A percentile compares a stretch with the other conserved stretches of the same genome.
phyloP scores from a whole-genome alignment of 2,888 invertebrate species.

The Palloptera scutellata region DNA sequence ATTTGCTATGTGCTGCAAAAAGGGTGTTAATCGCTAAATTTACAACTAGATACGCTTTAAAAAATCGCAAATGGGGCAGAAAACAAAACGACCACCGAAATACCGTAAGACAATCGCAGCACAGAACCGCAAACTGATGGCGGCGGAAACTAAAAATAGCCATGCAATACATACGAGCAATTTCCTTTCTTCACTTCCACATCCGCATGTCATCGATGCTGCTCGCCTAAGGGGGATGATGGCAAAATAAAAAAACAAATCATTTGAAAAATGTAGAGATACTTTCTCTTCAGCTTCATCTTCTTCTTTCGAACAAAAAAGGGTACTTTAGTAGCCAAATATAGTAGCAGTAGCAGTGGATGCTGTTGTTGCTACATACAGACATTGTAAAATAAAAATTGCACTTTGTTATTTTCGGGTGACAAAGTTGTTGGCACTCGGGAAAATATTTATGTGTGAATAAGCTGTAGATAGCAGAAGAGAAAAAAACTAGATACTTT shows the following conservation, averaged over 20 bases:
- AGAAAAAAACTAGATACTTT: constrained; percentile 46
- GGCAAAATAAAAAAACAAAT: constrained; percentile 29
- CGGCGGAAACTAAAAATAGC: constrained; percentile 10
- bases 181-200: constrained; percentile 24
- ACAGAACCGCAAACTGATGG: not conserved
- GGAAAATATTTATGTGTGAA: constrained; percentile 39
- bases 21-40: constrained; percentile 61
- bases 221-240: too few relatives aligned
- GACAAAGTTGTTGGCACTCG: constrained; percentile 51
- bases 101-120: constrained; percentile 4
- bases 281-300: constrained; percentile 46
- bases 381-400: constrained; percentile 46
- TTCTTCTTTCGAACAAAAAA: constrained; percentile 42
- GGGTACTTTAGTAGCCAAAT: constrained; percentile 6
- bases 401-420: constrained; percentile 55
- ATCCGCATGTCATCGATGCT: not conserved
- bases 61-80: constrained; percentile 56
- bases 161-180: constrained; percentile 20
- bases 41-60: constrained; percentile 55
- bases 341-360: not conserved
- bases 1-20: constrained; percentile 32
- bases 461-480: constrained; percentile 22
- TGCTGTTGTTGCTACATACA: constrained; percentile 30
- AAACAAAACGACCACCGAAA: constrained; percentile 53
- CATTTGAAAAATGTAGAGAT: constrained; percentile 56